Evolutionary conservation across 2,113 vertebrate genomes (phyloP), one percentile per base, ranked within the genome.

Genomic region (Xenopus borealis): DNA sequence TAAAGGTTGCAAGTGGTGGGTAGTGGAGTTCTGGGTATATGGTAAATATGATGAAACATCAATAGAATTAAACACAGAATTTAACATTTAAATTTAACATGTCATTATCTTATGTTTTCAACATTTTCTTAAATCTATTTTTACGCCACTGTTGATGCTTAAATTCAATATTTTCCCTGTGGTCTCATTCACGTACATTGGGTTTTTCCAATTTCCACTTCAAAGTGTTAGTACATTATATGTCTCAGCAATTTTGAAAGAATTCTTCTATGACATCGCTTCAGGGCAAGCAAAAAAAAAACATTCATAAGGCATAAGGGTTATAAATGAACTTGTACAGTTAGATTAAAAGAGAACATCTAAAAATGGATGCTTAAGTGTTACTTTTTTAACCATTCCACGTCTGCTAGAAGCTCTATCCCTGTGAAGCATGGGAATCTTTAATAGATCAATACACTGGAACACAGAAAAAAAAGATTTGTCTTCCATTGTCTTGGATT

Each of bases 181-280:
- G 70, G 57, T 71, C 7, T 57, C 72, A 63, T 69, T 76, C 66
- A 70, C 73, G 63, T 63, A 13, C 67, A 18, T 65, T 77, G 71
- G 69, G 66, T 79, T 68, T 66, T 72, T 73, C 74, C 70, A 77
- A 71, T 80, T 71, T 73, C 70, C 55, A 72, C 66, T 72, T 73
- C 72, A 69, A 77, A 77, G 74, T 70, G 74, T 77, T 70, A 70
- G 59, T 70, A 76, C 33, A 40, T 30, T 70, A 20, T 70, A 76
- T 23, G 68, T 55, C 72, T 71, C 57, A 55, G 62, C 72, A 59
- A 79, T 79, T 73, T 76, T 77, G 66, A 76, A 70, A 64, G n/a
- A 64, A 53, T 45, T 69, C 59, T 63, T n/a, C 66, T 30, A 55
- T 77, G 67, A 77, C 62, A 64, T 70, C 46, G 74, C 74, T 62